Evolutionary conservation across 2,113 vertebrate species (phyloP).

Genomic region (Vombatus ursinus): DNA sequence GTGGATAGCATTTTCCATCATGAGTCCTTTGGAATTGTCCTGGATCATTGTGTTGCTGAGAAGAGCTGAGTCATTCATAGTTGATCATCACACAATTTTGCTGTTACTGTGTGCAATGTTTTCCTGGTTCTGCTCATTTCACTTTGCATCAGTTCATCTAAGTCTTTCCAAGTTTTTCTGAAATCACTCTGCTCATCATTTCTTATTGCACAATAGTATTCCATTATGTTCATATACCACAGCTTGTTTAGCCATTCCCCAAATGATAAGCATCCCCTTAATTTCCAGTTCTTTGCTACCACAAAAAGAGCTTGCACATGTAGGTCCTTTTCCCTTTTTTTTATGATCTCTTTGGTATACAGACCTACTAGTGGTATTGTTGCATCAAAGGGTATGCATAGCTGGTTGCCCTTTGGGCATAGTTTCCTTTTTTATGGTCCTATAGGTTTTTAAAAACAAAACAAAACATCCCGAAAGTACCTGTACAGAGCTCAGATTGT

Average conservation of each 20-base stretch:
- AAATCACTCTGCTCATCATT: background rate
- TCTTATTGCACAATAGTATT: background rate
- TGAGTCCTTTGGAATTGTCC: background rate
- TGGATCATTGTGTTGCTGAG: background rate
- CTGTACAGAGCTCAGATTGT: background rate
- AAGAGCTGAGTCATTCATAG: background rate
- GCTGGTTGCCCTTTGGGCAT: background rate
- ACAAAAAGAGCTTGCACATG: background rate
- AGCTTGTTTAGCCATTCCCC: background rate
- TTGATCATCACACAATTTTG: background rate
- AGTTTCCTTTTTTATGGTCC: background rate
- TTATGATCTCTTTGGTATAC: background rate
- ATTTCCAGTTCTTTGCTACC: background rate
- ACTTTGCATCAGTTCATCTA: background rate
- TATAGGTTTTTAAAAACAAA: background rate
- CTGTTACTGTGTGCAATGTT: background rate
- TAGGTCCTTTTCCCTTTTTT: background rate
- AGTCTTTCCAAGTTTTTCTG: background rate
- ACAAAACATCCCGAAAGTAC: background rate
- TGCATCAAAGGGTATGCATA: background rate
- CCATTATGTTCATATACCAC: background rate
- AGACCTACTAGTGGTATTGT: background rate
- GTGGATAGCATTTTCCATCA: background rate
- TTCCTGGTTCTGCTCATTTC: background rate
- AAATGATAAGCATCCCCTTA: background rate